Percentiles rank a stretch among this genome's conserved stretches.
Evolutionary conservation across 2,797 vertebrate species (phyloP).

Genomic region (Gymnothorax javanicus): DNA sequence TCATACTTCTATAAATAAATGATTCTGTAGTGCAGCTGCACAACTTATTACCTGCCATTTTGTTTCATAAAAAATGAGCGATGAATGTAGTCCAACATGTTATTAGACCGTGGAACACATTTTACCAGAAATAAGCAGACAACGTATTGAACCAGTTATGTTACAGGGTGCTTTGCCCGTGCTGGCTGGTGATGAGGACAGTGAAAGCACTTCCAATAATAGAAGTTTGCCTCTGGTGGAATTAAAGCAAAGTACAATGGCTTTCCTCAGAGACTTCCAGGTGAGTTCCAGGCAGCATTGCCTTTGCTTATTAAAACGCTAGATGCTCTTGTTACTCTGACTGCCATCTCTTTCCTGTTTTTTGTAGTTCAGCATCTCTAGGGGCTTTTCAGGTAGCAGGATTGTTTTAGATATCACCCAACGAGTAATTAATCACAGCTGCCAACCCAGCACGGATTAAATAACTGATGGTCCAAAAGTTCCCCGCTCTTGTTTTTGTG

Average conservation of each 20-base stretch:
- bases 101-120: conserved; percentile 8
- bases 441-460: not conserved
- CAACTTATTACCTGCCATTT: conserved; percentile 14
- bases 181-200: not conserved
- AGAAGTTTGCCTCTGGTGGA: conserved; percentile 12
- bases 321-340: conserved; percentile 10
- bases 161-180: not conserved
- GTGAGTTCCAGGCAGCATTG: not conserved
- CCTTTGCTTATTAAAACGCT: conserved; percentile 4
- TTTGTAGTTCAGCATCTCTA: not conserved
- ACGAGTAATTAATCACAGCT: conserved; percentile 22
- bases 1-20: not conserved
- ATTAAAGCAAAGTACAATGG: not conserved
- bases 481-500: not conserved
- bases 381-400: not conserved
- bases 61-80: not conserved
- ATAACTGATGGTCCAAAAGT: not conserved
- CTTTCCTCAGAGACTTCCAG: conserved; percentile 11
- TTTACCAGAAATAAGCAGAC: not conserved
- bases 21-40: not conserved
- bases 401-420: conserved; percentile 16
- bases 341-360: not conserved
- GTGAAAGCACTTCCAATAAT: conserved; percentile 6
- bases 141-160: not conserved
- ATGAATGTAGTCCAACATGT: not conserved